Conservation (phyloP, 2,888 invertebrate genomes). For the Piscicola geometra region DNA sequence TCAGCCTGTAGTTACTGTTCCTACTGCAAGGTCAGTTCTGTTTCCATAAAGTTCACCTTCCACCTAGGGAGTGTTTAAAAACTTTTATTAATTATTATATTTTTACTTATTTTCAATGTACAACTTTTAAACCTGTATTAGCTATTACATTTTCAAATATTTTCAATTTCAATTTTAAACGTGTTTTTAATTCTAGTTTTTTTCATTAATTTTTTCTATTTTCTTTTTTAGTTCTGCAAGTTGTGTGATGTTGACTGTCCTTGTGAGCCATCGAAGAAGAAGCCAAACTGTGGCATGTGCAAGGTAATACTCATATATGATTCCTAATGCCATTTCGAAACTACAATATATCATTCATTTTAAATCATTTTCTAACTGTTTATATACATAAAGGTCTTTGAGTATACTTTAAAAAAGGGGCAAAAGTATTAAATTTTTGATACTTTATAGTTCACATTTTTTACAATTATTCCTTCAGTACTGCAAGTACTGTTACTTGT, state of each 20-base stretch:
- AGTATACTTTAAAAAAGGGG: too few species aligned
- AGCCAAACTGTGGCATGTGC: conserved; percentile 55
- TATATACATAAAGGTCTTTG: too few species aligned
- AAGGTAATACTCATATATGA: conserved; percentile 51
- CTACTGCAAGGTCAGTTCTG: conserved; percentile 50
- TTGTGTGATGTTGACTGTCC: conserved; percentile 54
- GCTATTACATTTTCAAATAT: not conserved
- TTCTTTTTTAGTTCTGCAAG: conserved; percentile 51
- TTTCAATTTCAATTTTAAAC: not conserved
- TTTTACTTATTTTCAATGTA: not conserved
- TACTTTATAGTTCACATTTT: not conserved
- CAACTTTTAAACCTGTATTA: too few species aligned
- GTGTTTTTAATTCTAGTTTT: not conserved
- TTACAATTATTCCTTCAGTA: conserved; percentile 47
- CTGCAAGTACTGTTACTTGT: conserved; percentile 53
- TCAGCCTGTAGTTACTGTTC: conserved; percentile 53
- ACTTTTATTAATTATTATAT: not conserved
- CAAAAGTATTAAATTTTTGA: too few species aligned
- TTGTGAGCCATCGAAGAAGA: conserved; percentile 49
- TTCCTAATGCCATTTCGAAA: too few species aligned
- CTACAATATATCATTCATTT: too few species aligned
- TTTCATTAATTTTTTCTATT: not conserved
- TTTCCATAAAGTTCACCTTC: not conserved
- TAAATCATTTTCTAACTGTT: too few species aligned
- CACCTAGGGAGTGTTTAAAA: not conserved